phyloP scores from a whole-genome alignment of 2,888 invertebrate species.

The Mongoloraphidia duomilia region DNA sequence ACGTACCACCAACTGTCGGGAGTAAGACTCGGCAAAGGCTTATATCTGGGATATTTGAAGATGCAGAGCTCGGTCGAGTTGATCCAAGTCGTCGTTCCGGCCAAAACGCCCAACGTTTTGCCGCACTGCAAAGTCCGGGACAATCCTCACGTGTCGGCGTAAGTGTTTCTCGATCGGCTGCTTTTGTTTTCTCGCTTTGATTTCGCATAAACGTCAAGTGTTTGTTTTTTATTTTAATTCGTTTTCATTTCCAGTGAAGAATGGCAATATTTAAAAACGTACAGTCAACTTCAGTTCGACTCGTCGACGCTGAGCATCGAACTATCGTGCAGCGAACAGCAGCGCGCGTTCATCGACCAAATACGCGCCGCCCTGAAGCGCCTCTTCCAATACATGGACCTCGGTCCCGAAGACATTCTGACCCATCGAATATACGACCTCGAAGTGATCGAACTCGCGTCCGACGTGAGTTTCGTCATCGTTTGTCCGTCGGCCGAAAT shows the following conservation, averaged over 20 bases:
- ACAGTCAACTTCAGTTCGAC: slow-evolving; percentile 30
- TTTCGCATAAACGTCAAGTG: neutral
- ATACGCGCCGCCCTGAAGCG: slow-evolving; percentile 59
- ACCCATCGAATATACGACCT: slow-evolving; percentile 78
- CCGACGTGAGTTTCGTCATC: slow-evolving; percentile 82
- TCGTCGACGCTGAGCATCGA: slow-evolving; percentile 31
- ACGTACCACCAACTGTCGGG: slow-evolving; percentile 66
- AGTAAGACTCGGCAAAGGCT: slow-evolving; percentile 67
- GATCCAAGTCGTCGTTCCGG: slow-evolving; percentile 83
- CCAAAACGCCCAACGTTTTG: slow-evolving; percentile 84
- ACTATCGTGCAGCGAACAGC: slow-evolving; percentile 51
- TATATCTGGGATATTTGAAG: slow-evolving; percentile 92
- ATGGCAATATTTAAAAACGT: slow-evolving; percentile 77
- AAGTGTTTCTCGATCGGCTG: slow-evolving; percentile 29
- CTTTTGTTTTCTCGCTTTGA: slow-evolving; percentile 1
- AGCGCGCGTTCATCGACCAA: slow-evolving; percentile 64
- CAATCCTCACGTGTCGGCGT: slow-evolving; percentile 93
- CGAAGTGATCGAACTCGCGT: slow-evolving; percentile 85
- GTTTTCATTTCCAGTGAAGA: slow-evolving; percentile 63
- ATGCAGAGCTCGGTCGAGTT: slow-evolving; percentile 93
- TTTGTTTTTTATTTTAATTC: neutral
- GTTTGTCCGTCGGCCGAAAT: slow-evolving; percentile 85
- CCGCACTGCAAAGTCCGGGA: slow-evolving; percentile 87
- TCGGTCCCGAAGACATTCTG: slow-evolving; percentile 50
- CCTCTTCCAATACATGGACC: slow-evolving; percentile 69